Percentiles rank a stretch among this genome's conserved stretches.
phyloP scores from a whole-genome alignment of 2,797 vertebrate species.

The Syngnathus acus region DNA sequence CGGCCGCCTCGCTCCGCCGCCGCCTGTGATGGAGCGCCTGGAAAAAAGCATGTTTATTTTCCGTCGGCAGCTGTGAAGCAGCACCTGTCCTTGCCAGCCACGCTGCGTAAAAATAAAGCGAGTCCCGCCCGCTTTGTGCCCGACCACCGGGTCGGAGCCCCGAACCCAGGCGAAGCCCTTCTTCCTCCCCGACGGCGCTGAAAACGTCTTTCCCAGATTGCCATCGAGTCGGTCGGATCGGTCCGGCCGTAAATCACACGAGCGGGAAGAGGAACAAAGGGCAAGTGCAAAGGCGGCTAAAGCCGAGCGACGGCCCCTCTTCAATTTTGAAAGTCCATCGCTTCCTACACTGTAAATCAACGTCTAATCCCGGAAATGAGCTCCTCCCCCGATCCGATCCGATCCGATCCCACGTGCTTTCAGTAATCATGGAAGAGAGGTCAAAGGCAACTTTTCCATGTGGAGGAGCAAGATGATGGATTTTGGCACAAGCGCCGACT shows the following conservation, averaged over 20 bases:
- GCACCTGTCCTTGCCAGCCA: slow-evolving; percentile 11
- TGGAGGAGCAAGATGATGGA: slow-evolving; percentile 4
- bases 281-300: slow-evolving; percentile 1
- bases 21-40: slow-evolving; percentile 16
- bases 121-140: slow-evolving; percentile 28
- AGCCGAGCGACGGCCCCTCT: slow-evolving; percentile 9
- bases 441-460: slow-evolving; percentile 43
- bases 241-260: slow-evolving; percentile 49
- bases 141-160: slow-evolving; percentile 29
- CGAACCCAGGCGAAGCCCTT: slow-evolving; percentile 18
- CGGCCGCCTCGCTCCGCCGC: slow-evolving; percentile 9
- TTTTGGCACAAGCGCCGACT: neutral
- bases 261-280: slow-evolving; percentile 11
- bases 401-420: slow-evolving; percentile 8
- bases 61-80: slow-evolving; percentile 15
- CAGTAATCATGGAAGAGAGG: slow-evolving; percentile 47
- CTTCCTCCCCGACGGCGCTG: slow-evolving; percentile 53
- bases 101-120: slow-evolving; percentile 49
- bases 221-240: slow-evolving; percentile 58
- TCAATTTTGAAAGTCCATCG: slow-evolving; percentile 2
- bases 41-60: slow-evolving; percentile 57
- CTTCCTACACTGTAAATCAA: slow-evolving; percentile 32
- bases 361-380: slow-evolving; percentile 33
- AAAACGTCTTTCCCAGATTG: slow-evolving; percentile 57
- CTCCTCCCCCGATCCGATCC: slow-evolving; percentile 8